Evolutionary conservation across 2,888 invertebrate species (phyloP), one percentile per base, ranked within the genome.

Genomic region (Limnephilus marmoratus): DNA sequence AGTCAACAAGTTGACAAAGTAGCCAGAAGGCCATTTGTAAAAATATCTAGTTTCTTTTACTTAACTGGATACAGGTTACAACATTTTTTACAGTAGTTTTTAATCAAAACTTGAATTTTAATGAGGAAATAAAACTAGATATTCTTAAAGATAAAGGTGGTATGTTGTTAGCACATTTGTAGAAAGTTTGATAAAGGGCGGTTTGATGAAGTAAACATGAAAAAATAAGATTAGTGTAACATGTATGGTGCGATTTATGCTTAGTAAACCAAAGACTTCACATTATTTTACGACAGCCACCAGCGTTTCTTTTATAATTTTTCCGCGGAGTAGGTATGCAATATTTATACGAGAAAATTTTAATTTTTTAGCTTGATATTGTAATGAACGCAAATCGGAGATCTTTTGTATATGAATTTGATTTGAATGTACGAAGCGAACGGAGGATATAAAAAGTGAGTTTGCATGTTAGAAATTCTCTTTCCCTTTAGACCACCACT

Each of bases 1-100:
- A 80, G 80, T 68, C 88, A 88, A 88, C 88, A 88, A 88, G 88
- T 88, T 88, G 88, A 13, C 34, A 88, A 53, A 88, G 85, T 80
- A 88, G 88, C 34, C 34, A 80, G 80, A n/a, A 80, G 88, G 34
- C 31, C 31, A 29, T 88, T 88, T 37, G 88, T 88, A 88, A 88
- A 88, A 88, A 88, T 24, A 34, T 34, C 83, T 83, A 37, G 9
- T 37, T 83, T 29, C n/a, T 37, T 83, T 37, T 37, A 68, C 53
- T 18, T 24, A 24, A 68, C 24, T 68, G 18, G 15, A 68, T 68
- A 24, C 18, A 18, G 4, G 18, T 68, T 24, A 68, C 18, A 24
- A 68, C 0, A 68, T 5, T 18, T 68, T 68, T 68, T 15, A 68
- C 53, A 18, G 18, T 5, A 4, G 4, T 68, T 49, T 49, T 49